Evolutionary conservation across 23 tunicate species (phyloP).

Genomic region (Diplosoma virens): DNA sequence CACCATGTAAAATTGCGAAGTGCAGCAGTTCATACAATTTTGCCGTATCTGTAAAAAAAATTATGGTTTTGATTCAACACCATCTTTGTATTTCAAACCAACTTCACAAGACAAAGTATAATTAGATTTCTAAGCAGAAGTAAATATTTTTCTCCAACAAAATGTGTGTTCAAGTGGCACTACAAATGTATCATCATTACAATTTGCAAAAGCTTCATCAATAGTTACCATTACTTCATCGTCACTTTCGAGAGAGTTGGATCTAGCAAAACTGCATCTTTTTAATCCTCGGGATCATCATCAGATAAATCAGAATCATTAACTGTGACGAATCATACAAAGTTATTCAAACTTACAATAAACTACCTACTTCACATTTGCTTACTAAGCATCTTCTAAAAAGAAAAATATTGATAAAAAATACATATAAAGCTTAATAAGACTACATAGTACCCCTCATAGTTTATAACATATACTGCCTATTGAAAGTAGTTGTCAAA

Average conservation of each 20-base stretch:
- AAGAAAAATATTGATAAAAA: neutral
- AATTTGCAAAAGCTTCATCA: neutral
- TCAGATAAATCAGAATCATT: neutral
- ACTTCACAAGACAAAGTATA: neutral
- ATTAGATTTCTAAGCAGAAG: neutral
- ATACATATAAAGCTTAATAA: neutral
- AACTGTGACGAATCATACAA: neutral
- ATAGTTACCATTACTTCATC: neutral
- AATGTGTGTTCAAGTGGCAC: neutral
- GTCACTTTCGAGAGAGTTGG: neutral
- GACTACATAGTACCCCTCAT: neutral
- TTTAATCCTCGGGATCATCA: neutral
- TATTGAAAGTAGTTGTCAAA: neutral
- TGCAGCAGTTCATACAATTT: neutral
- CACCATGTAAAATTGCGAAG: too few relatives aligned
- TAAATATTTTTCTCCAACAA: neutral
- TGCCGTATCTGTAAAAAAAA: neutral
- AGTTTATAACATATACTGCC: neutral
- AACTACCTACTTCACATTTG: neutral
- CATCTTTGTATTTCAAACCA: neutral
- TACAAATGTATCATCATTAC: neutral
- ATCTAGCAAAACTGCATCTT: neutral
- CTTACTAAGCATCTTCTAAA: neutral
- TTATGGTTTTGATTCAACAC: neutral
- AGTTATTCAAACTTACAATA: neutral